Percentiles rank a stretch among this genome's conserved stretches.
phyloP scores from a whole-genome alignment of 1,140 invertebrate genomes.

The Meloidogyne hapla region DNA sequence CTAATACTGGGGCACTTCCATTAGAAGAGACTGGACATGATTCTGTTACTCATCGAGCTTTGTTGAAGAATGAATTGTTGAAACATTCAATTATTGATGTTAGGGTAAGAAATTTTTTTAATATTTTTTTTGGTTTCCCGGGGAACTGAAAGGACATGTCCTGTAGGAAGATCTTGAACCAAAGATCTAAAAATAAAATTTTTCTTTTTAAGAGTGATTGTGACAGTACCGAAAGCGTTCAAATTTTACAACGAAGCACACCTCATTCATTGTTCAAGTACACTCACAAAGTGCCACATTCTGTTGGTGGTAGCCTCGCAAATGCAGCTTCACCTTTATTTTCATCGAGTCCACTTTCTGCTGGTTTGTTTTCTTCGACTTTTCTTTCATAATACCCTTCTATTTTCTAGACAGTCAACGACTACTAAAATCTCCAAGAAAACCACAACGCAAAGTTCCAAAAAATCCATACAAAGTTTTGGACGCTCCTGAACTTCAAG shows the following conservation, averaged over 20 bases:
- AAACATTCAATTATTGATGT: constrained; percentile 63
- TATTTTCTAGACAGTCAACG: constrained; percentile 54
- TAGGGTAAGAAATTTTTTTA: constrained; percentile 35
- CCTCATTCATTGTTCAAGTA: constrained; percentile 41
- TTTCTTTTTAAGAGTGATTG: constrained; percentile 44
- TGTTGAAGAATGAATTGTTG: constrained; percentile 59
- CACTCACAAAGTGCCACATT: constrained; percentile 35
- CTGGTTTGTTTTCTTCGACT: not conserved
- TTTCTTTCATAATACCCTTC: too few species aligned
- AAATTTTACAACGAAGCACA: constrained; percentile 42
- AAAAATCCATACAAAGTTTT: constrained; percentile 67
- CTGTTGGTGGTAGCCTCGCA: constrained; percentile 30
- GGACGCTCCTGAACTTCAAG: constrained; percentile 96
- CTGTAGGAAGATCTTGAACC: not conserved
- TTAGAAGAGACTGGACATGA: constrained; percentile 56
- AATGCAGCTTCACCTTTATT: constrained; percentile 46
- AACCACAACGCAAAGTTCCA: constrained; percentile 62
- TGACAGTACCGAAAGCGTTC: constrained; percentile 39
- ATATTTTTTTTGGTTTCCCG: too few species aligned
- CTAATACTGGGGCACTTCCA: constrained; percentile 11
- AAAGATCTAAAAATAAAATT: too few species aligned
- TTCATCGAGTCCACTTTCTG: constrained; percentile 55
- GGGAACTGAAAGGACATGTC: not conserved
- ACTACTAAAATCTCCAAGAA: constrained; percentile 58
- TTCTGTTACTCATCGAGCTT: constrained; percentile 52